Conservation (phyloP, 2,113 vertebrate genomes). For the Brachyhypopomus gauderio region DNA sequence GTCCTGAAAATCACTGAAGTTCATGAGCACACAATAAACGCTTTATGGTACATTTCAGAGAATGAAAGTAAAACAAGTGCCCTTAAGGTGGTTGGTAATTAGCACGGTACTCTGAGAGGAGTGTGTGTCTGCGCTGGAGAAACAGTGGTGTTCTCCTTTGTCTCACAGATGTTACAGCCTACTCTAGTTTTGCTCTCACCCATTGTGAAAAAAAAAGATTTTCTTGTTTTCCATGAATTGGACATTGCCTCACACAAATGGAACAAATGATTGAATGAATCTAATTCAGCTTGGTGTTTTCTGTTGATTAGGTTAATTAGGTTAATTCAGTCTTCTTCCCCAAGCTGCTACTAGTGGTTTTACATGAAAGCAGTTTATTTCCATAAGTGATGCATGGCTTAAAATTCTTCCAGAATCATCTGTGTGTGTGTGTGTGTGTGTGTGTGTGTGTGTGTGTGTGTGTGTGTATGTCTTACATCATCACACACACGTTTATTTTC, state of each 20-base stretch:
- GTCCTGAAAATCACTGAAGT: slow-evolving; percentile 3
- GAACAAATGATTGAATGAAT: neutral
- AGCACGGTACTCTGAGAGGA: too few species aligned
- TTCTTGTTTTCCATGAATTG: neutral
- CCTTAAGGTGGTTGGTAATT: neutral
- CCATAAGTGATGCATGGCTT: neutral
- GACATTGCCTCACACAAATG: too few species aligned
- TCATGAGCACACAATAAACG: neutral
- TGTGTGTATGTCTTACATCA: too few species aligned
- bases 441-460: too few species aligned
- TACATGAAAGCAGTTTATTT: slow-evolving; percentile 6
- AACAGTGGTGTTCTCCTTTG: neutral
- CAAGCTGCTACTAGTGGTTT: neutral
- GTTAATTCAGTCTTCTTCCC: neutral
- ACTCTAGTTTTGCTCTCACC: neutral
- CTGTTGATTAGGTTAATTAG: neutral
- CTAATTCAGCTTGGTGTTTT: neutral
- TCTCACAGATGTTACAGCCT: neutral
- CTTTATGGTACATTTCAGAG: neutral
- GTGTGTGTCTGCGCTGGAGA: neutral
- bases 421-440: too few species aligned
- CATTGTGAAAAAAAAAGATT: neutral
- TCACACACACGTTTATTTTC: too few species aligned
- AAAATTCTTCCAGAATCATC: too few species aligned
- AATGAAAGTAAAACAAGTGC: neutral